Conservation (phyloP, 2,113 vertebrate genomes). For the Pelecanoides urinatrix region DNA sequence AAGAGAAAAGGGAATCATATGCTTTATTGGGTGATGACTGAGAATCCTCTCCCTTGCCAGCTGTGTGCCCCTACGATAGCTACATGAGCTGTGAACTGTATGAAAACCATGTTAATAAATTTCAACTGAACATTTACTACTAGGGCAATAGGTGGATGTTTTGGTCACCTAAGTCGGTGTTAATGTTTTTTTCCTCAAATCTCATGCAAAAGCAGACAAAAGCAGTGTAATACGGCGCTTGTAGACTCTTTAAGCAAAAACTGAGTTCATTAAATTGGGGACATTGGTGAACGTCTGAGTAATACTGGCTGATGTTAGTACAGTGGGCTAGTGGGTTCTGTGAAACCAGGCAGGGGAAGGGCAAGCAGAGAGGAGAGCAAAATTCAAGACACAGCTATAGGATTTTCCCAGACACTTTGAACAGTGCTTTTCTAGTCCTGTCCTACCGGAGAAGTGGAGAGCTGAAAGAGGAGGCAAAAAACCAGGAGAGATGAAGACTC, state of each 20-base stretch:
- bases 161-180: not conserved
- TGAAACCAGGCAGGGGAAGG: not conserved
- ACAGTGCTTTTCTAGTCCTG: not conserved
- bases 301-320: not conserved
- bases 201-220: not conserved
- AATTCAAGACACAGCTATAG: not conserved
- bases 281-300: not conserved
- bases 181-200: not conserved
- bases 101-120: constrained; percentile 21
- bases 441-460: not conserved
- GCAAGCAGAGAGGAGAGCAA: not conserved
- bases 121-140: not conserved
- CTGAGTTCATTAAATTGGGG: not conserved
- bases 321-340: not conserved
- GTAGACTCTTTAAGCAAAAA: not conserved
- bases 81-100: not conserved
- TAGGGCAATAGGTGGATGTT: not conserved
- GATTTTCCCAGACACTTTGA: not conserved
- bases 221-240: not conserved
- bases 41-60: not conserved
- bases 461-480: not conserved
- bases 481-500: not conserved
- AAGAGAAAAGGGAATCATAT: not conserved
- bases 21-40: not conserved
- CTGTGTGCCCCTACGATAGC: not conserved